Conservation (phyloP, 2,113 vertebrate genomes). For the Anolis sagrei region DNA sequence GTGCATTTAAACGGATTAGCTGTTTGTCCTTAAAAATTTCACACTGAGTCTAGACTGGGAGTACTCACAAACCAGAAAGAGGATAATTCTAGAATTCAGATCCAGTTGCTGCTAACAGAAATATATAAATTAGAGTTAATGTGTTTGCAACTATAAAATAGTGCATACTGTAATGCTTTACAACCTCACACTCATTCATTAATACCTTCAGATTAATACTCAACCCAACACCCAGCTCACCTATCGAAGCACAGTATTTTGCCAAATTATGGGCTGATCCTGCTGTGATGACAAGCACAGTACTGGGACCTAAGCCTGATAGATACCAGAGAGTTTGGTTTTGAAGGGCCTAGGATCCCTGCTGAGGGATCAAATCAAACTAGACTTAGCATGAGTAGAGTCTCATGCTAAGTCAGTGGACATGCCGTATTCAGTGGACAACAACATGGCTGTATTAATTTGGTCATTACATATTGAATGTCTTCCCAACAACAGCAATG, state of each 20-base stretch:
- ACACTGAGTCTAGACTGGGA: not conserved
- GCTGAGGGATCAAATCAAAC: not conserved
- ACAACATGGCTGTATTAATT: not conserved
- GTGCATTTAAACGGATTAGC: not conserved
- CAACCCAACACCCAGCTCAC: not conserved
- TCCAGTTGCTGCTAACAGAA: not conserved
- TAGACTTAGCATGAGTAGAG: not conserved
- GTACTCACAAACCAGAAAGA: not conserved
- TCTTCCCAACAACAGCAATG: not conserved
- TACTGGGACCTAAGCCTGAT: not conserved
- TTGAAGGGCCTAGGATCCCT: not conserved
- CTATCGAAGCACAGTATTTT: not conserved
- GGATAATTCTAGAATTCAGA: not conserved
- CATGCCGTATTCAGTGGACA: not conserved
- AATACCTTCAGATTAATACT: not conserved
- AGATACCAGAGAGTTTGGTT: not conserved
- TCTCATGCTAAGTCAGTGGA: not conserved
- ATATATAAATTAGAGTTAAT: not conserved
- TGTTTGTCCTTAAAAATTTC: not conserved
- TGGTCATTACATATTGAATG: not conserved
- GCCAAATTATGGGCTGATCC: not conserved
- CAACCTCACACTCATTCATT: not conserved
- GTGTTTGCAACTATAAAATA: not conserved
- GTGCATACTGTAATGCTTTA: not conserved
- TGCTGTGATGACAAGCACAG: not conserved